Conservation (phyloP, 2,888 invertebrate species). For the Pseudococcus jackbeardsleyi region DNA sequence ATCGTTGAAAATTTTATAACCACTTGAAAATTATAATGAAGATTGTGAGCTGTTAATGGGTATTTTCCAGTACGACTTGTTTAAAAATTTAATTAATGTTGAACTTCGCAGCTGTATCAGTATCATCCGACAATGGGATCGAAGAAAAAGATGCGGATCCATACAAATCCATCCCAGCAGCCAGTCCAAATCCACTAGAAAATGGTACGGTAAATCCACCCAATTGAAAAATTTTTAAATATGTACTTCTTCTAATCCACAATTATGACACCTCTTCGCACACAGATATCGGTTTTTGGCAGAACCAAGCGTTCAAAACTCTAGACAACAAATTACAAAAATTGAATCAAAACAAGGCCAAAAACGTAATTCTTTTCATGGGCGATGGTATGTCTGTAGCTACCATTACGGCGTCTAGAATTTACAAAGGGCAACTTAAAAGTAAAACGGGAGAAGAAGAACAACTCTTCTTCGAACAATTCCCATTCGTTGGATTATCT, state of each 20-base stretch:
- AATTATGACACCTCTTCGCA: background rate
- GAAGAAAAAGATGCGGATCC: background rate
- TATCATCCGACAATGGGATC: background rate
- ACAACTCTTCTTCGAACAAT: conserved; percentile 84
- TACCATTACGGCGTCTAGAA: conserved; percentile 86
- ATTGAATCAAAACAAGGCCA: conserved; percentile 74
- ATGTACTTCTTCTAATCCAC: background rate
- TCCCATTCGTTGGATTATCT: conserved; percentile 84
- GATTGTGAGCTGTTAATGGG: background rate
- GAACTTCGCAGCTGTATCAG: background rate
- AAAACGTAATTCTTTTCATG: conserved; percentile 87
- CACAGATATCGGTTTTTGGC: conserved; percentile 59
- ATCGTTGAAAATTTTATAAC: background rate
- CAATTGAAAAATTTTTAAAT: background rate
- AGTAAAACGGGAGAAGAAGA: conserved; percentile 75
- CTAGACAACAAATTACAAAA: conserved; percentile 56
- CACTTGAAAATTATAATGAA: background rate
- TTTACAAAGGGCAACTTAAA: conserved; percentile 77
- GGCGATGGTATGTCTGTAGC: conserved; percentile 94
- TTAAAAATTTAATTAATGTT: background rate
- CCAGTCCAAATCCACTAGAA: background rate
- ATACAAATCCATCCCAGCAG: conserved; percentile 10
- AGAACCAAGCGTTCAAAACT: background rate
- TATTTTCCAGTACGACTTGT: background rate
- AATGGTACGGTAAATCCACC: background rate